Base-by-base conservation (phyloP, 2,888 invertebrate species). In the Tipula lateralis region DNA sequence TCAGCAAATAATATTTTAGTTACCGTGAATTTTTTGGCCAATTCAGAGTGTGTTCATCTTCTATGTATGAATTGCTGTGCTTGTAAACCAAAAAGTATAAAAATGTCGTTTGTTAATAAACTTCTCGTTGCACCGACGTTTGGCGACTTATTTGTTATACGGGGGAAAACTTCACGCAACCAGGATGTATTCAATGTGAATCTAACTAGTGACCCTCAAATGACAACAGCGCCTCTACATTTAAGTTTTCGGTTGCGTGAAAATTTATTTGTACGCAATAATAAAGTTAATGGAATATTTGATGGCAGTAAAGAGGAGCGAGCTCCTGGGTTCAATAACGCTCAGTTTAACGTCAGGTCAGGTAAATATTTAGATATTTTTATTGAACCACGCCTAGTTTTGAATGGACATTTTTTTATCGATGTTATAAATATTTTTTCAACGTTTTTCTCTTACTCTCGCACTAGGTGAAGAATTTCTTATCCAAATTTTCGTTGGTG, bases 211-310 rank as follows among this genome's bases (percentile, higher is more conserved):
- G 82, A 82, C n/a, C n/a, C n/a, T 30, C 13, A 82, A 30, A 1
- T 16, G 6, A 29, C 29, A 82, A 82, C 29, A 16, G 30, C 82
- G 9, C 82, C 82, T 0, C 30, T 82, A 82, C 82, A 82, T 82
- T 82, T 82, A 32, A 82, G 82, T 82, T 82, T 82, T 82, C 82
- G 82, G 3, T 16, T 82, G 16, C 29, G 32, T 30, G 82, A 82
- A n/a, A 82, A 82, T 82, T 30, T 82, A 82, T 82, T 82, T 30
- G 82, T 82, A 30, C 82, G 82, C 6, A 82, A 82, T 82, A 82
- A 82, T 82, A 82, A 30, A 82, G 32, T 82, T 13, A 82, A 82
- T 19, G 82, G 82, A 13, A 30, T 30, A 30, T 82, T 82, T 30
- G 32, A 30, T 82, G 29, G 6, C 3, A 29, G 7, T 2, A 30